These are phyloP conservation scores for Poeciliopsis turneri DNA, from an alignment of 2,797 vertebrate genomes.

Conservation along the genomic window DNA sequence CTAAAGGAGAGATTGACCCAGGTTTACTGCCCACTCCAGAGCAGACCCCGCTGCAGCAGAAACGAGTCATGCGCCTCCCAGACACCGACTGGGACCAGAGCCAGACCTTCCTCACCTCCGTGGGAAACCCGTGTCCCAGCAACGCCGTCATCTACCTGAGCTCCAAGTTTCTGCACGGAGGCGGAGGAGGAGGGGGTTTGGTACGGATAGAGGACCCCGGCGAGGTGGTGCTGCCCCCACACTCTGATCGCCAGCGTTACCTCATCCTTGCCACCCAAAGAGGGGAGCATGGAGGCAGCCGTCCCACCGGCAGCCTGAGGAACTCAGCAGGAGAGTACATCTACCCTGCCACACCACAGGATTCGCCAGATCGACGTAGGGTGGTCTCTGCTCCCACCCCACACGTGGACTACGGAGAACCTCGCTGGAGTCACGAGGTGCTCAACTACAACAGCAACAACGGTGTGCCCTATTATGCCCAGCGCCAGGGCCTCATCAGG, in stretches of 20 bases:
- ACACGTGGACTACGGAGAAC: constrained; percentile 84
- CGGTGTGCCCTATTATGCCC: constrained; percentile 74
- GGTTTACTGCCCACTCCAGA: constrained; percentile 93
- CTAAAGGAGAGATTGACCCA: constrained; percentile 89
- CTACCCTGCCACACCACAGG: constrained; percentile 86
- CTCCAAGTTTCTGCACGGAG: constrained; percentile 80
- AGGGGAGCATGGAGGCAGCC: constrained; percentile 74
- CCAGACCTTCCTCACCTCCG: constrained; percentile 86
- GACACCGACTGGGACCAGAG: constrained; percentile 90
- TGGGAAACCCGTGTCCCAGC: constrained; percentile 80
- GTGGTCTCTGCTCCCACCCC: constrained; percentile 91
- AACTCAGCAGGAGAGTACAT: constrained; percentile 87
- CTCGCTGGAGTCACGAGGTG: constrained; percentile 87
- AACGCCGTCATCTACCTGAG: constrained; percentile 86
- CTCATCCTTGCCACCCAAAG: constrained; percentile 78
- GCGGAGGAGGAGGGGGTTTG: constrained; percentile 73
- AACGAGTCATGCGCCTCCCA: constrained; percentile 81
- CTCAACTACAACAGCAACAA: constrained; percentile 89
- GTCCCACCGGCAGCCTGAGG: constrained; percentile 70
- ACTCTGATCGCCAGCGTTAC: constrained; percentile 84
- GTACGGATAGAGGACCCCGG: constrained; percentile 79
- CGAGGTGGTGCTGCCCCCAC: constrained; percentile 74
- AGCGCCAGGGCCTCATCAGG: constrained; percentile 77
- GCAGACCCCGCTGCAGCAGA: constrained; percentile 95
- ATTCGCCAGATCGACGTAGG: constrained; percentile 89